A percentile compares a stretch with the other conserved stretches of the same genome.
These are phyloP conservation scores for Lottia gigantea DNA, from an alignment of 2,888 invertebrate species.

Conservation along the genomic window DNA sequence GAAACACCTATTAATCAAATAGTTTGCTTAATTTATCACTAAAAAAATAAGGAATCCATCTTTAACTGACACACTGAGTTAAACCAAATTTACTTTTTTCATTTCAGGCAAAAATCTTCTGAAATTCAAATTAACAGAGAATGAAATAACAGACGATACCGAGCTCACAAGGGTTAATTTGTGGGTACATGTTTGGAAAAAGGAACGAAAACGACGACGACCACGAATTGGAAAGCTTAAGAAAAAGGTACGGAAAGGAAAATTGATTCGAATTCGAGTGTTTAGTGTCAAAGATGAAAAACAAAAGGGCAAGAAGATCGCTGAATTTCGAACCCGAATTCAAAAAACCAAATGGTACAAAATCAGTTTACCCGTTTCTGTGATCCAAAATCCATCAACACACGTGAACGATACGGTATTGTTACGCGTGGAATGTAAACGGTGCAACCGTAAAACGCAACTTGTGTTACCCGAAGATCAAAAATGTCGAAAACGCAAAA, in stretches of 20 bases:
- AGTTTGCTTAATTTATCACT: too few relatives aligned
- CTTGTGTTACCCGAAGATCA: constrained; percentile 18
- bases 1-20: too few relatives aligned
- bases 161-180: too few relatives aligned
- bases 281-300: constrained; percentile 8
- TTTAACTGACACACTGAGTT: too few relatives aligned
- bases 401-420: constrained; percentile 19
- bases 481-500: constrained; percentile 7
- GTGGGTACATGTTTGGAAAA: too few relatives aligned
- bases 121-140: too few relatives aligned
- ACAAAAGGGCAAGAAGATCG: constrained; percentile 15
- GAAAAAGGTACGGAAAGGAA: not conserved
- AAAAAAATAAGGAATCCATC: too few relatives aligned
- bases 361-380: constrained; percentile 15
- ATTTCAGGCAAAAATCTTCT: too few relatives aligned
- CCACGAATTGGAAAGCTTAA: too few relatives aligned
- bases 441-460: constrained; percentile 23
- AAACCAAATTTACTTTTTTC: too few relatives aligned
- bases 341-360: constrained; percentile 5
- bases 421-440: constrained; percentile 25
- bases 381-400: constrained; percentile 1
- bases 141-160: too few relatives aligned
- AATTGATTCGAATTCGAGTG: constrained; percentile 15
- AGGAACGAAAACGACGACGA: too few relatives aligned
- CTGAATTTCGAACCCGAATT: constrained; percentile 13